phyloP scores from a whole-genome alignment of 2,797 vertebrate species.

The Holocentrus rufus region DNA sequence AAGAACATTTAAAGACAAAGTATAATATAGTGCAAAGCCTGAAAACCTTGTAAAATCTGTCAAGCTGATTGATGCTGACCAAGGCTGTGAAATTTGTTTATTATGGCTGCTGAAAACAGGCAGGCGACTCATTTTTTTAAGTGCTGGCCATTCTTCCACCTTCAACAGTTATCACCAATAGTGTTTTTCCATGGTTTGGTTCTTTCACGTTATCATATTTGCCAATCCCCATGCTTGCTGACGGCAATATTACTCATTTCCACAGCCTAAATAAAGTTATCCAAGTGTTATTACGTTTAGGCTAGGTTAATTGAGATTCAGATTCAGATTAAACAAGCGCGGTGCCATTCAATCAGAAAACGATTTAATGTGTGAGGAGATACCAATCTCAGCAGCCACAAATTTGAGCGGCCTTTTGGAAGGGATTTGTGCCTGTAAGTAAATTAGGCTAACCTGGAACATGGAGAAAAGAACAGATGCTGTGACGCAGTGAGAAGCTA shows the following conservation, averaged over 20 bases:
- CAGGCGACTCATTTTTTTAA: constrained; percentile 17
- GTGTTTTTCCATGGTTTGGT: constrained; percentile 21
- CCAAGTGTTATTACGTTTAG: constrained; percentile 51
- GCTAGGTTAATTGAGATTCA: constrained; percentile 43
- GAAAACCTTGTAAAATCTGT: background rate
- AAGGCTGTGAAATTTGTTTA: background rate
- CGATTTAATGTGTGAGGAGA: constrained; percentile 26
- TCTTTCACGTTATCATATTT: constrained; percentile 39
- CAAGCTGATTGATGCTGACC: background rate
- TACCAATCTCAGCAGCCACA: constrained; percentile 7
- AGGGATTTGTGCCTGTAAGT: constrained; percentile 4
- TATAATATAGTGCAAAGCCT: too few relatives aligned
- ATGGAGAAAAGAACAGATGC: constrained; percentile 19
- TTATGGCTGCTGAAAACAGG: constrained; percentile 14
- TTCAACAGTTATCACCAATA: background rate
- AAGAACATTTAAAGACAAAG: too few relatives aligned
- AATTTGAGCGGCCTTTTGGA: constrained; percentile 13
- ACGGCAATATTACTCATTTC: constrained; percentile 38
- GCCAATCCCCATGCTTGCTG: constrained; percentile 30
- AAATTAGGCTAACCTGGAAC: constrained; percentile 29
- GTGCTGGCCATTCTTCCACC: background rate
- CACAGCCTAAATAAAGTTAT: constrained; percentile 31
- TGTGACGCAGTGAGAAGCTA: constrained; percentile 36
- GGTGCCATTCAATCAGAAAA: constrained; percentile 47
- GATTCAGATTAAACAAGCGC: constrained; percentile 38